Evolutionary conservation across 2,888 invertebrate genomes (phyloP).

Genomic region (Latheticus oryzae): DNA sequence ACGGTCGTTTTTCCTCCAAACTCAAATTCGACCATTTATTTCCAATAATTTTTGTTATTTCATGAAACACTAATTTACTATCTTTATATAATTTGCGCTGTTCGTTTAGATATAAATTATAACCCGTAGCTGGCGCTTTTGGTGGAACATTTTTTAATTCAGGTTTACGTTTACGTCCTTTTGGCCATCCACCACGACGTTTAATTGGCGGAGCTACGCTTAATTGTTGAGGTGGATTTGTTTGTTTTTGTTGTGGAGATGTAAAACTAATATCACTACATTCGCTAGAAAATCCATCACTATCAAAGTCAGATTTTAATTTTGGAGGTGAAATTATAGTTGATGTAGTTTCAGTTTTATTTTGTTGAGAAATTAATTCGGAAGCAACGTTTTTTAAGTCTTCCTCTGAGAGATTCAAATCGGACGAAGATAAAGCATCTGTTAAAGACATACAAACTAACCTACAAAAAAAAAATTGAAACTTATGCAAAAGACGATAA

Average conservation of each 20-base stretch:
- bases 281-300: conserved; percentile 64
- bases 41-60: conserved; percentile 70
- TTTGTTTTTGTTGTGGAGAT: too few relatives aligned
- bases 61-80: conserved; percentile 67
- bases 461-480: conserved; percentile 58
- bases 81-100: conserved; percentile 69
- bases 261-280: conserved; percentile 58
- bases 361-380: conserved; percentile 63
- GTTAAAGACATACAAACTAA: conserved; percentile 66
- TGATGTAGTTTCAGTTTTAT: conserved; percentile 44
- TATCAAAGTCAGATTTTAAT: conserved; percentile 62
- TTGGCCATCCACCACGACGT: conserved; percentile 72
- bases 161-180: conserved; percentile 70
- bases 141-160: conserved; percentile 67
- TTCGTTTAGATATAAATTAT: conserved; percentile 70
- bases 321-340: too few relatives aligned
- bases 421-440: conserved; percentile 65
- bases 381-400: conserved; percentile 65
- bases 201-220: too few relatives aligned
- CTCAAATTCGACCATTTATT: conserved; percentile 70
- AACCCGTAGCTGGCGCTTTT: conserved; percentile 71
- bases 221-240: neutral
- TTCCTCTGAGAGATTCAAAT: conserved; percentile 65
- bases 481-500: neutral
- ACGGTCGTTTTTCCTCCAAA: conserved; percentile 68